Conservation (phyloP, 2,113 vertebrate species). For the Puma concolor region DNA sequence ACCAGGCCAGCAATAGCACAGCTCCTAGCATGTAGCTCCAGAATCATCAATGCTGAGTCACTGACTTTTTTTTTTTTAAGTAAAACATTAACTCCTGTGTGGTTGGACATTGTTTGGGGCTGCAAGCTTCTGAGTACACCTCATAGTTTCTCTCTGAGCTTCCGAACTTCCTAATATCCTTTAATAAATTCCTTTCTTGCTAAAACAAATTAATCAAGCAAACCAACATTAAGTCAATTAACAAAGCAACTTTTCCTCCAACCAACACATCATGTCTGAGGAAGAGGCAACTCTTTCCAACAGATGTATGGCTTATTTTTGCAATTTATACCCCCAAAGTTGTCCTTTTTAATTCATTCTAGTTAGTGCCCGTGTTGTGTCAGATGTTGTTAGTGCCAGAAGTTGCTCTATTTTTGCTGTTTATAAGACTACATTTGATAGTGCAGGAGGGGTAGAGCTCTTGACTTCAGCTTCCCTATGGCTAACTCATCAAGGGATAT, state of each 20-base stretch:
- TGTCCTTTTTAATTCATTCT: neutral
- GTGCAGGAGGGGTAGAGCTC: neutral
- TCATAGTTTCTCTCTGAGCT: neutral
- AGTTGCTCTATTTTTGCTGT: neutral
- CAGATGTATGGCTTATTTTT: neutral
- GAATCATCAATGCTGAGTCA: neutral
- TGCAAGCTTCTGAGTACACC: neutral
- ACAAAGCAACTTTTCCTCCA: neutral
- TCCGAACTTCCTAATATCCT: neutral
- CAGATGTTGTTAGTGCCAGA: neutral
- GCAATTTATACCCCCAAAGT: neutral
- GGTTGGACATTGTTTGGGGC: neutral
- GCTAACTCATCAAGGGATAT: neutral
- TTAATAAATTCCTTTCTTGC: neutral
- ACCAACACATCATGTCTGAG: neutral
- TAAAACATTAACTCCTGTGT: neutral
- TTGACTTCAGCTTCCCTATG: neutral
- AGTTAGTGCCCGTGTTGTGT: no score
- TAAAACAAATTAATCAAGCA: neutral
- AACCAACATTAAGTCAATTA: slow-evolving; percentile 15
- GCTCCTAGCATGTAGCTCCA: neutral
- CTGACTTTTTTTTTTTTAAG: neutral
- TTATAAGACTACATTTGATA: neutral
- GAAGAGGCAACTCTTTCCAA: neutral
- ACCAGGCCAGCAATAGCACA: neutral